Conservation (phyloP, 2,888 invertebrate species). For the Tortrix viridana region DNA sequence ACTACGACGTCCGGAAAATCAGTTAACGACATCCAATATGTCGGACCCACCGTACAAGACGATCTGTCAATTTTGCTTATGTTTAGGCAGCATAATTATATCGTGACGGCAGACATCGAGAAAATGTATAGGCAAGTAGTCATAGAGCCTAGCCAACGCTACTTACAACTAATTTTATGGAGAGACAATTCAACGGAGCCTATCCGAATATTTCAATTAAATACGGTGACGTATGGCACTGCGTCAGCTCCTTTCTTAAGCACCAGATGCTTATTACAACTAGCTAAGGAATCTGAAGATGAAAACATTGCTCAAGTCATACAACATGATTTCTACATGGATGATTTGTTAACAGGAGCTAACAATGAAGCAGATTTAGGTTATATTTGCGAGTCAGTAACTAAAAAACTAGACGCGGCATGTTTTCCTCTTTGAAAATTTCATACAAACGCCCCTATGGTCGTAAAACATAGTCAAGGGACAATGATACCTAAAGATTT, state of each 20-base stretch:
- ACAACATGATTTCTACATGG: constrained; percentile 40
- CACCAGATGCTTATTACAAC: constrained; percentile 40
- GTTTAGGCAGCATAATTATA: too few species aligned
- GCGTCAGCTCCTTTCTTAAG: too few species aligned
- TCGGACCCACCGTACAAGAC: constrained; percentile 23
- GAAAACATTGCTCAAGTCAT: constrained; percentile 23
- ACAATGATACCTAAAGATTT: constrained; percentile 5
- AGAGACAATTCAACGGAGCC: constrained; percentile 34
- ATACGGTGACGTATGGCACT: too few species aligned
- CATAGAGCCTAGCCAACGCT: constrained; percentile 33
- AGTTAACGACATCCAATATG: constrained; percentile 16
- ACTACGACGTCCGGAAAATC: constrained; percentile 10
- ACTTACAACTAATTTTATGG: constrained; percentile 43
- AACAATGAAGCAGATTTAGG: constrained; percentile 17
- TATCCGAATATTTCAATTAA: constrained; percentile 39
- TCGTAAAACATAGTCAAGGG: constrained; percentile 22
- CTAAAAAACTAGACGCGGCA: constrained; percentile 25
- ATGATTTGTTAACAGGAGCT: constrained; percentile 42
- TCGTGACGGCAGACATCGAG: constrained; percentile 3
- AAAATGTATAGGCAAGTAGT: constrained; percentile 12
- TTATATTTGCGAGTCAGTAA: constrained; percentile 23
- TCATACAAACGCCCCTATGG: constrained; percentile 39
- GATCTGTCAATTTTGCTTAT: constrained; percentile 3
- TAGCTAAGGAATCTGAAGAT: constrained; percentile 40
- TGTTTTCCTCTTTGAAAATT: constrained; percentile 43